Evolutionary conservation across 1,140 invertebrate genomes (phyloP).

Genomic region (Potamilus streckersoni): DNA sequence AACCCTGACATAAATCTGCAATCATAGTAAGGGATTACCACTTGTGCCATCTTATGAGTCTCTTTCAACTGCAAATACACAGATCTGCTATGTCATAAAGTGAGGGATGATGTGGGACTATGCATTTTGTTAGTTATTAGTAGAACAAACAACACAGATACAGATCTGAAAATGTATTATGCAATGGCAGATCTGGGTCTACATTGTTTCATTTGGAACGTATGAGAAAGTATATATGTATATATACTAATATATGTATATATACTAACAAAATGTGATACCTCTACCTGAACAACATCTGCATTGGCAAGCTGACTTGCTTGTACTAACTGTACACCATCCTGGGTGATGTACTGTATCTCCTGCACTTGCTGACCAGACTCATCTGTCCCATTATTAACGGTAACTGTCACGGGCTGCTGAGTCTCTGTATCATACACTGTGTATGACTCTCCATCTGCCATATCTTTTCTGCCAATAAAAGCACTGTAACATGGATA

Average conservation of each 20-base stretch:
- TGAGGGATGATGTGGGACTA: not conserved
- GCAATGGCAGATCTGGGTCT: no score
- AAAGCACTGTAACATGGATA: no score
- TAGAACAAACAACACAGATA: not conserved
- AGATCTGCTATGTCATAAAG: no score
- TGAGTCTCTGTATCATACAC: slow-evolving; percentile 57
- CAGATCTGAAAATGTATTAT: not conserved
- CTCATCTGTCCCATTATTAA: slow-evolving; percentile 48
- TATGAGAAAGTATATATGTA: no score
- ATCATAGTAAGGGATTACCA: not conserved
- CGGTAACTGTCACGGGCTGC: slow-evolving; percentile 56
- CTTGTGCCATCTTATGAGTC: no score
- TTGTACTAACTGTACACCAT: slow-evolving; percentile 46
- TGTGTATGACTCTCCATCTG: slow-evolving; percentile 52
- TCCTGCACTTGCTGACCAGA: slow-evolving; percentile 36
- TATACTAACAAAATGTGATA: not conserved
- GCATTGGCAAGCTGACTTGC: slow-evolving; percentile 34
- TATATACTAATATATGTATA: not conserved
- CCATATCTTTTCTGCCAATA: slow-evolving; percentile 23
- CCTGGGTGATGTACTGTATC: slow-evolving; percentile 60
- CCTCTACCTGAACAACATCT: slow-evolving; percentile 43
- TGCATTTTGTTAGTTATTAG: no score
- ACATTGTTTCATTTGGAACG: no score
- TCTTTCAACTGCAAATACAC: no score
- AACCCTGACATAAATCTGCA: no score